Base-by-base conservation (phyloP, 2,888 invertebrate species). In the Campoletis raptor region DNA sequence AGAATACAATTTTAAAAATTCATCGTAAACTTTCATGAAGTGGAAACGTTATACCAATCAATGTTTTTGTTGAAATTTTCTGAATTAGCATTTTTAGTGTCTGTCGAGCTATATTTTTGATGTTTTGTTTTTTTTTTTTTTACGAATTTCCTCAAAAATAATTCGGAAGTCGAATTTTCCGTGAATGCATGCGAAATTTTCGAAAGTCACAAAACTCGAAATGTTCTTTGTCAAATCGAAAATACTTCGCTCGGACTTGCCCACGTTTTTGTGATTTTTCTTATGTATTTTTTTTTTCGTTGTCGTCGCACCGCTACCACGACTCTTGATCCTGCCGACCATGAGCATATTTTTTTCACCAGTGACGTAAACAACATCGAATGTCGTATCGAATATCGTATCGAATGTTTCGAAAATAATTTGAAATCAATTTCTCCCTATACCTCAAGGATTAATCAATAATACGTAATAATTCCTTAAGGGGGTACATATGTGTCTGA, bases 401-500 rank as follows among this genome's bases (percentile, higher is more conserved):
- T 57, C 57, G 57, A 61, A 61, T 61, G 61, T 61, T 30, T 61
- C 61, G 15, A 61, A 57, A 61, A 61, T 52, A 18, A 15, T 61
- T 15, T 30, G 12, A 24, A 30, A 15, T 30, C 2, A 61, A 57
- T 57, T 57, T 57, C 15, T 48, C 15, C 15, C 4, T 9, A 24
- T 57, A 10, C 10, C 9, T 24, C 10, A 24, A 57, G 12, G 10
- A 57, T 21, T 24, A 2, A 57, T 21, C 2, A 3, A 21, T 57
- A 9, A 21, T 21, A 30, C 5, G 24, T 12, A 1, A 24, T 57
- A 15, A 48, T 48, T 48, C 48, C 48, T 48, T 18, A 18, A 48
- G 48, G 48, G 48, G 48, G 0, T 18, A 48, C 48, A 48, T 48
- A 15, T 48, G 15, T 48, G 15, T 15, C 3, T 15, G 18, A n/a